phyloP scores from a whole-genome alignment of 2,888 invertebrate genomes.

The Drosophila anomalata region DNA sequence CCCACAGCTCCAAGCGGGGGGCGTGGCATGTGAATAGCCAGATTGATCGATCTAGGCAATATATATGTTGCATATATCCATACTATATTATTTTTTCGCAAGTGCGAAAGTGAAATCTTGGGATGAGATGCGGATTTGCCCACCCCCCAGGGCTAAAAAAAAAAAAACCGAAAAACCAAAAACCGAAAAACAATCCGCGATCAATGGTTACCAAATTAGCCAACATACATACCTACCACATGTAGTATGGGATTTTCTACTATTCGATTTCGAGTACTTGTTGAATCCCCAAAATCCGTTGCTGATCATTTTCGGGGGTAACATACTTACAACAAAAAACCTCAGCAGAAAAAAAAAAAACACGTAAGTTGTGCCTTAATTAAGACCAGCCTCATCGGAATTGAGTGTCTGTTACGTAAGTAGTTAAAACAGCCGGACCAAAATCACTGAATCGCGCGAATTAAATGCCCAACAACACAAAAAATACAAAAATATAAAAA shows the following conservation, averaged over 20 bases:
- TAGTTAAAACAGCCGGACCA: slow-evolving; percentile 23
- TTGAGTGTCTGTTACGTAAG: slow-evolving; percentile 31
- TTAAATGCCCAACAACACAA: slow-evolving; percentile 13
- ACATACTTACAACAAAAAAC: not conserved
- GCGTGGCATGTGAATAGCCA: slow-evolving; percentile 40
- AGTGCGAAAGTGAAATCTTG: slow-evolving; percentile 37
- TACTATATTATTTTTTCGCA: slow-evolving; percentile 6
- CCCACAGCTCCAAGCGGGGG: slow-evolving; percentile 25
- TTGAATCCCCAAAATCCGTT: slow-evolving; percentile 10
- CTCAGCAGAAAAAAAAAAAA: slow-evolving; percentile 5
- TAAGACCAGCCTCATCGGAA: slow-evolving; percentile 55
- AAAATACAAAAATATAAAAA: not conserved
- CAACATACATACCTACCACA: slow-evolving; percentile 11
- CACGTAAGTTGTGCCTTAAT: slow-evolving; percentile 61
- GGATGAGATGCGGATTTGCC: slow-evolving; percentile 39
- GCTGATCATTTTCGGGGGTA: slow-evolving; percentile 5
- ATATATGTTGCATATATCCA: not conserved
- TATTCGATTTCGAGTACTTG: slow-evolving; percentile 8
- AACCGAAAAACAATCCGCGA: slow-evolving; percentile 5
- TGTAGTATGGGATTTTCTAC: slow-evolving; percentile 2
- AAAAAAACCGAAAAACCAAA: too few species aligned
- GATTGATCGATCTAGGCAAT: slow-evolving; percentile 44
- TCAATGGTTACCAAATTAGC: slow-evolving; percentile 45
- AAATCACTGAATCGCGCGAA: slow-evolving; percentile 18
- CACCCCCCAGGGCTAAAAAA: slow-evolving; percentile 20